Conservation (phyloP, 2,797 vertebrate genomes). For the Oreortyx pictus region DNA sequence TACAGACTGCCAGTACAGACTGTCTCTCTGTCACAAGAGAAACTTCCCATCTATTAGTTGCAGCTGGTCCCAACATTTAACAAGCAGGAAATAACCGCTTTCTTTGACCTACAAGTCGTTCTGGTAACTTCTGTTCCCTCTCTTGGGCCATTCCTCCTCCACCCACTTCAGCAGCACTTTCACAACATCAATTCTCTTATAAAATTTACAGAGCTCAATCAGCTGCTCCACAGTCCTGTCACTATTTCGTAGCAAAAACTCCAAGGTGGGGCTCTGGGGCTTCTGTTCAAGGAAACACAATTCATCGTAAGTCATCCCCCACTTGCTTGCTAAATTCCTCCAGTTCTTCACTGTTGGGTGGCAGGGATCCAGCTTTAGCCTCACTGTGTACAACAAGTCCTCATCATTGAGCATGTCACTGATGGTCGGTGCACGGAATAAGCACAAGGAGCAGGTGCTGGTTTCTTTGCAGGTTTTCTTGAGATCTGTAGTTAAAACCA, state of each 20-base stretch:
- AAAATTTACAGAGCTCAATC: conserved; percentile 92
- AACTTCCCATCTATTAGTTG: neutral
- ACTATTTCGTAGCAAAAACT: conserved; percentile 93
- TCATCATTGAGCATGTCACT: conserved; percentile 97
- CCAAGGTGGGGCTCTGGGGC: conserved; percentile 92
- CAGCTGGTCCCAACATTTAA: conserved; percentile 22
- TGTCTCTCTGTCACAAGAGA: neutral
- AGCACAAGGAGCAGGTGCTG: conserved; percentile 73
- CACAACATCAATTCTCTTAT: conserved; percentile 94
- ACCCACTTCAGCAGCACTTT: conserved; percentile 92
- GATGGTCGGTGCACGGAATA: conserved; percentile 88
- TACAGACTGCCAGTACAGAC: neutral
- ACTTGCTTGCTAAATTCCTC: conserved; percentile 99
- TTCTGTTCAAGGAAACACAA: conserved; percentile 94
- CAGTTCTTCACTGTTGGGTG: conserved; percentile 99
- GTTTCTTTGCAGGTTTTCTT: conserved; percentile 68
- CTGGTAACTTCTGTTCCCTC: conserved; percentile 82
- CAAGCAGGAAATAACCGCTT: neutral
- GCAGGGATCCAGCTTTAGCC: conserved; percentile 94
- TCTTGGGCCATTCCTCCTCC: conserved; percentile 93
- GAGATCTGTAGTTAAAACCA: conserved; percentile 65
- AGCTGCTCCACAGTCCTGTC: conserved; percentile 94
- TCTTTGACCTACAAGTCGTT: conserved; percentile 68
- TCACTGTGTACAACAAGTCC: conserved; percentile 92
- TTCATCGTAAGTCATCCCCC: conserved; percentile 98